Base-by-base conservation (phyloP, 2,113 vertebrate species). In the Mirounga angustirostris region DNA sequence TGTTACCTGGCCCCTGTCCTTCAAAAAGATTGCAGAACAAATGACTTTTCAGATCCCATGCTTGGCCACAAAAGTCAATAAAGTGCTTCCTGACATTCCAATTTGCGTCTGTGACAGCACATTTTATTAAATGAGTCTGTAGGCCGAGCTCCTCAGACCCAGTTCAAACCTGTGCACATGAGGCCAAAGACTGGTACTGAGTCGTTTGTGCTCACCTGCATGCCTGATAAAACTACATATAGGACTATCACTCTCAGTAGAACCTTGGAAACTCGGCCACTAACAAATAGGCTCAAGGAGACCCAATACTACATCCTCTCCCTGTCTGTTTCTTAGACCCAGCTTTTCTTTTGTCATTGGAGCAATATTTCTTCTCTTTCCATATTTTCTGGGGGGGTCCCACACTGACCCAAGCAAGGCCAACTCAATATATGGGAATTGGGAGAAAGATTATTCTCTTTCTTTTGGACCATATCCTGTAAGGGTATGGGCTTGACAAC, bases 31-130 rank as follows among this genome's bases (percentile, higher is more conserved):
- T 83, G 36, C n/a, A 86, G 91, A 82, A 74, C 50, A 93, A 80
- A 87, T 26, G 58, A 84, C 81, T 88, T 90, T 92, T 84, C 52
- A 65, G 58, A 87, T 71, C 33, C 52, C 58, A 13, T 82, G 24
- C 65, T 96, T 56, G 86, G n/a, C 52, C 61, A 74, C n/a, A 63
- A n/a, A 95, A 96, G n/a, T 46, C 54, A 91, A 76, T 81, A 56
- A 81, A 71, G 26, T 21, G 94, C 52, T 82, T 61, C 46, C 73
- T 83, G 89, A 91, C 73, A 56, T 83, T 92, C 30, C 81, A 95
- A 36, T 94, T 92, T 97, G 61, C 30, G 93, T 94, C 50, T 58
- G 26, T 87, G 87, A 89, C 50, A 71, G 83, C 36, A 36, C 56
- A 73, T 63, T 95, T 85, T 90, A 91, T 85, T 59, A 89, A 80